A percentile compares a stretch with the other conserved stretches of the same genome.
These are phyloP conservation scores for Stigmatopora nigra DNA, from an alignment of 2,113 vertebrate species.

Conservation along the genomic window DNA sequence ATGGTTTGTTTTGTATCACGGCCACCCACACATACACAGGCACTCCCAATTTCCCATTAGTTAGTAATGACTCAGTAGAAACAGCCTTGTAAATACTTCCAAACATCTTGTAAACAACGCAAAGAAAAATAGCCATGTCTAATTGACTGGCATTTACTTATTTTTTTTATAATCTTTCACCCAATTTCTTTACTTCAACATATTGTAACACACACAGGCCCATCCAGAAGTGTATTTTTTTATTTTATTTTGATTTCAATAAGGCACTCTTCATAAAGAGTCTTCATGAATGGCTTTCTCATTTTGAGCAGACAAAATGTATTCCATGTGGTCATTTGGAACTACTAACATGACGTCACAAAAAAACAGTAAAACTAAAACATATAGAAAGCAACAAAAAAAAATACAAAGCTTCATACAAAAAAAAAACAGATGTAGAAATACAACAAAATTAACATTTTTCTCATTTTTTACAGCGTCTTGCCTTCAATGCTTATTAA, in stretches of 20 bases:
- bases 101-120: constrained; percentile 18
- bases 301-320: neutral
- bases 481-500: neutral
- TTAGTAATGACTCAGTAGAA: constrained; percentile 23
- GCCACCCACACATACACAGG: neutral
- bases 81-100: neutral
- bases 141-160: no score
- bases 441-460: neutral
- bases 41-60: constrained; percentile 5
- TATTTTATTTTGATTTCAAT: neutral
- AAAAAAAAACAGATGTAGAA: neutral
- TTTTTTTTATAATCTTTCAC: neutral
- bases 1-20: constrained; percentile 21
- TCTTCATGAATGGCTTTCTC: constrained; percentile 3
- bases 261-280: constrained; percentile 15
- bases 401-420: neutral
- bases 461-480: neutral
- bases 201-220: neutral
- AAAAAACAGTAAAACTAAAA: neutral
- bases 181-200: neutral
- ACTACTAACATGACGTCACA: neutral
- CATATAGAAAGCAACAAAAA: neutral
- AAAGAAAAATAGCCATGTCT: constrained; percentile 18
- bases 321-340: neutral
- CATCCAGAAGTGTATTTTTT: neutral